A percentile compares a stretch with the other conserved stretches of the same genome.
phyloP scores from a whole-genome alignment of 2,797 vertebrate genomes.

The Parauchenoglanis punctatus region DNA sequence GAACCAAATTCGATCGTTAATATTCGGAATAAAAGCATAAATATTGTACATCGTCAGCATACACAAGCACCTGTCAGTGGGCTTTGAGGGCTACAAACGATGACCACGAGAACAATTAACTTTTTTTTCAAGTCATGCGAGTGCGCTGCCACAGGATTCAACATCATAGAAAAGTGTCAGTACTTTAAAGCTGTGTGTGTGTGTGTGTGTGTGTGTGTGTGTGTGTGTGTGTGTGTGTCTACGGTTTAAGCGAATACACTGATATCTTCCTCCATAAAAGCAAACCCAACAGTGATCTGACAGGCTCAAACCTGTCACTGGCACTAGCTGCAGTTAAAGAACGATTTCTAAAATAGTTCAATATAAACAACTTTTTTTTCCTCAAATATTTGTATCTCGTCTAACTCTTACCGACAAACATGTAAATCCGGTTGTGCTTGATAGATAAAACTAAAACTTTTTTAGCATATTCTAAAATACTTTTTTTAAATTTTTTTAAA shows the following conservation, averaged over 20 bases:
- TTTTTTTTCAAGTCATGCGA: conserved; percentile 79
- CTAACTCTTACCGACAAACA: conserved; percentile 66
- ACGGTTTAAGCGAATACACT: conserved; percentile 76
- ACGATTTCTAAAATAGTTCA: conserved; percentile 64
- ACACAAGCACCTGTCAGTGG: conserved; percentile 76
- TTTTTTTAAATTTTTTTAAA: conserved; percentile 53
- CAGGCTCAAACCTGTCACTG: conserved; percentile 60
- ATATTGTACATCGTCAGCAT: conserved; percentile 79
- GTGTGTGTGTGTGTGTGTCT: conserved; percentile 55
- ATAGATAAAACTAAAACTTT: conserved; percentile 83
- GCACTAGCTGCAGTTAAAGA: conserved; percentile 69
- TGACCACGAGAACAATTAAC: conserved; percentile 79
- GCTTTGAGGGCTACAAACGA: conserved; percentile 77
- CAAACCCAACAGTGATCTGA: conserved; percentile 63
- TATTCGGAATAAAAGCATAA: conserved; percentile 73
- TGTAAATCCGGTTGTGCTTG: conserved; percentile 89
- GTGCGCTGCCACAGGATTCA: conserved; percentile 79
- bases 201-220: conserved; percentile 31
- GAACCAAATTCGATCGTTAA: conserved; percentile 73
- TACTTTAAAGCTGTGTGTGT: conserved; percentile 73
- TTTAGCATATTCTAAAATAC: conserved; percentile 81
- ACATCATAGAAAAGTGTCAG: conserved; percentile 73
- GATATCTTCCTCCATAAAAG: conserved; percentile 69
- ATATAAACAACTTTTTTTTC: conserved; percentile 71
- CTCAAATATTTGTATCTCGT: conserved; percentile 62